A percentile compares a stretch with the other conserved stretches of the same genome.
These are phyloP conservation scores for Macrophya annulata DNA, from an alignment of 2,888 invertebrate species.

Conservation along the genomic window DNA sequence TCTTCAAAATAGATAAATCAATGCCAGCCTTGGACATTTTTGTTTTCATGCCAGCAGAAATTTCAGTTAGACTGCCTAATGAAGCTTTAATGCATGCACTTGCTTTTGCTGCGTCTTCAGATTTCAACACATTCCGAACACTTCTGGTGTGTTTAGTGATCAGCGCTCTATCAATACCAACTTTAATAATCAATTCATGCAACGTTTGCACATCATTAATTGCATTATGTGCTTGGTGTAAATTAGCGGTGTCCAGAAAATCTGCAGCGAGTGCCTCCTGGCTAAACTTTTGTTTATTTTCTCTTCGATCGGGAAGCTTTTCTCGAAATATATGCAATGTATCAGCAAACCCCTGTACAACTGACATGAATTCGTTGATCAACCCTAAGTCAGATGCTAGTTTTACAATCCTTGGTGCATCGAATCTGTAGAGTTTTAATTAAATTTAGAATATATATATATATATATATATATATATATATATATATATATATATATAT, in stretches of 20 bases:
- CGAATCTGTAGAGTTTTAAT: slow-evolving; percentile 51
- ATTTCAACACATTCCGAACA: slow-evolving; percentile 2
- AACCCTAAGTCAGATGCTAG: slow-evolving; percentile 39
- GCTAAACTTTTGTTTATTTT: slow-evolving; percentile 41
- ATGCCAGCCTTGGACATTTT: no score
- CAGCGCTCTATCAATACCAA: slow-evolving; percentile 33
- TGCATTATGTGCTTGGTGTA: slow-evolving; percentile 48
- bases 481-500: no score
- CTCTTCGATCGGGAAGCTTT: slow-evolving; percentile 32
- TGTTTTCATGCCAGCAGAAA: no score
- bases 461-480: no score
- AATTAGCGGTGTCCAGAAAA: slow-evolving; percentile 12
- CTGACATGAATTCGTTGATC: slow-evolving; percentile 48
- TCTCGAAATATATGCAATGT: slow-evolving; percentile 55
- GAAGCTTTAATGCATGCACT: slow-evolving; percentile 47
- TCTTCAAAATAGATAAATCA: no score
- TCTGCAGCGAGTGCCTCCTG: slow-evolving; percentile 53
- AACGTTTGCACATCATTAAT: slow-evolving; percentile 49
- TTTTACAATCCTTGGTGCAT: slow-evolving; percentile 55
- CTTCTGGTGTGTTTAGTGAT: slow-evolving; percentile 38
- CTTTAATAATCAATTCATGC: slow-evolving; percentile 17
- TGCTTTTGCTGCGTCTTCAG: slow-evolving; percentile 34
- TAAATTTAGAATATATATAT: not conserved
- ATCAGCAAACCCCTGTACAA: slow-evolving; percentile 50
- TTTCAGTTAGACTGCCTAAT: slow-evolving; percentile 37